Conservation (phyloP, 2,113 vertebrate genomes). For the Neotoma lepida region DNA sequence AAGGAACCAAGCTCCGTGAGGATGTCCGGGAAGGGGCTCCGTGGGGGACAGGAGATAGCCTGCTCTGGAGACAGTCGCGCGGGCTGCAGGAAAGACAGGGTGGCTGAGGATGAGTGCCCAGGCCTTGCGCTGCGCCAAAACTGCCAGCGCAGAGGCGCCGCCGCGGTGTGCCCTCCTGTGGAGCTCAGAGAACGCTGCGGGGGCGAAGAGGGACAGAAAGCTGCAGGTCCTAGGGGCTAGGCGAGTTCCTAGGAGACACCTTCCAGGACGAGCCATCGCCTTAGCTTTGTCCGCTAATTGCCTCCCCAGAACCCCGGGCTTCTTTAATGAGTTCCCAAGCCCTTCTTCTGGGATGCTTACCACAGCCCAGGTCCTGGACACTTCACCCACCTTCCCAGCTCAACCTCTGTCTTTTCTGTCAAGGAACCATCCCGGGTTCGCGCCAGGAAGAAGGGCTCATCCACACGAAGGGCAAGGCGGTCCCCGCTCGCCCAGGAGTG, state of each 20-base stretch:
- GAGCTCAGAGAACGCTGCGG: conserved; percentile 49
- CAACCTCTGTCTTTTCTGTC: neutral
- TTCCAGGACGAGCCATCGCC: neutral
- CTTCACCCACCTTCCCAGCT: conserved; percentile 12
- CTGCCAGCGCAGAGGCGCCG: conserved; percentile 51
- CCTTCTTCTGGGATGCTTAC: neutral
- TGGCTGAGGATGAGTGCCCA: neutral
- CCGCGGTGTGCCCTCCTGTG: conserved; percentile 70
- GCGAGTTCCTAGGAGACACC: conserved; percentile 23
- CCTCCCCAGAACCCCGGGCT: neutral
- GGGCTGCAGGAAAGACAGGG: conserved; percentile 1
- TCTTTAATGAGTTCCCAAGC: neutral
- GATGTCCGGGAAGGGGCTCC: neutral
- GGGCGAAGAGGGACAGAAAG: neutral
- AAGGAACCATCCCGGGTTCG: neutral
- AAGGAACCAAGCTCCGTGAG: conserved; percentile 46
- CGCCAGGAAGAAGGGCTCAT: neutral
- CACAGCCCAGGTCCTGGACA: neutral
- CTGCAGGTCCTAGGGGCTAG: neutral
- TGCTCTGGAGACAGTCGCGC: neutral
- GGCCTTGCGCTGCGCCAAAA: conserved; percentile 69
- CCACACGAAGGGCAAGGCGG: neutral
- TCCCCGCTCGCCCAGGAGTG: neutral
- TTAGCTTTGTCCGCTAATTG: neutral
- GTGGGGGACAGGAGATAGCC: neutral